Evolutionary conservation across 1,140 invertebrate genomes (phyloP).

Genomic region (Leptestheria dahalacensis): DNA sequence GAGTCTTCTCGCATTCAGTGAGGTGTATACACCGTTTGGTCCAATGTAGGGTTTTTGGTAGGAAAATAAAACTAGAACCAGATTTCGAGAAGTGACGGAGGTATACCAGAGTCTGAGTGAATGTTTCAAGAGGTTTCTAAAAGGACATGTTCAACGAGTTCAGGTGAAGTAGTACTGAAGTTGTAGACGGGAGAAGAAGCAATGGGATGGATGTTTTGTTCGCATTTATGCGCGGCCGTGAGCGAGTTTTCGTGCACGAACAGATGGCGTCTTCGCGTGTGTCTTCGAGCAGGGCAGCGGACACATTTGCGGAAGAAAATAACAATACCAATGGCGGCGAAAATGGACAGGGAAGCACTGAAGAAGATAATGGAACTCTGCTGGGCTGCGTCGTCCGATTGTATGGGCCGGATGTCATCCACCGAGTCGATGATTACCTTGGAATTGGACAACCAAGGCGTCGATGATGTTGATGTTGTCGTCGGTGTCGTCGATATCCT

Average conservation of each 20-base stretch:
- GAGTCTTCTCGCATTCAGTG: too few species aligned
- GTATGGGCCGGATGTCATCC: constrained; percentile 15
- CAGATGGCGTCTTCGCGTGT: constrained; percentile 18
- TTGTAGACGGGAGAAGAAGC: background rate
- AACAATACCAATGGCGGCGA: constrained; percentile 23
- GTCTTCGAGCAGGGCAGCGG: constrained; percentile 22
- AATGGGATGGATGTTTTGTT: background rate
- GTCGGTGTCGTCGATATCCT: background rate
- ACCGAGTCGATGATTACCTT: constrained; percentile 18
- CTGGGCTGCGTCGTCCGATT: constrained; percentile 3
- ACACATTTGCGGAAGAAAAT: constrained; percentile 24
- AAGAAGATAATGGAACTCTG: constrained; percentile 24
- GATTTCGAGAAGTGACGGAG: too few species aligned
- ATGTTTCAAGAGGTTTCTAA: constrained; percentile 30
- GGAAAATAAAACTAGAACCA: too few species aligned
- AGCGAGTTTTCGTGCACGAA: constrained; percentile 19
- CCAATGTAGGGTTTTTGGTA: too few species aligned
- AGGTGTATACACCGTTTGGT: too few species aligned
- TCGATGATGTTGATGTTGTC: background rate
- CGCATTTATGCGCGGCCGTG: background rate
- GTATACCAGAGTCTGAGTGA: too few species aligned
- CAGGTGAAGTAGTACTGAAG: background rate
- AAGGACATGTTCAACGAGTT: constrained; percentile 26
- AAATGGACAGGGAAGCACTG: constrained; percentile 23
- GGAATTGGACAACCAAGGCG: constrained; percentile 15